phyloP scores from a whole-genome alignment of 1,140 invertebrate genomes.

The Panonychus citri region DNA sequence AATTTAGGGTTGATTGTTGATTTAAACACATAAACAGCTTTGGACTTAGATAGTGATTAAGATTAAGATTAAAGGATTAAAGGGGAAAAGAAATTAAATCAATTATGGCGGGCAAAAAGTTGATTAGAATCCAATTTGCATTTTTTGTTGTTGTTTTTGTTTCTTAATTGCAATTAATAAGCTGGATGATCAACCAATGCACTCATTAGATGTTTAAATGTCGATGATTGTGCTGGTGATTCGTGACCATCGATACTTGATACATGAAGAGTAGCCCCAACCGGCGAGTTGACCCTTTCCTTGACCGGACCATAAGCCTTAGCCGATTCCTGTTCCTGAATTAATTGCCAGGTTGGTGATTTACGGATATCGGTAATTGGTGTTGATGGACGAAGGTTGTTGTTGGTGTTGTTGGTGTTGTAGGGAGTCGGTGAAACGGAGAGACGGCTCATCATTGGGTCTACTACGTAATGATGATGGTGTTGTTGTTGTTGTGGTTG shows the following conservation, averaged over 20 bases:
- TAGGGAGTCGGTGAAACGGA: background rate
- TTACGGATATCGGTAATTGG: slow-evolving; percentile 13
- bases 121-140: too few species aligned
- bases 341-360: slow-evolving; percentile 14
- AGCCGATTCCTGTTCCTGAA: slow-evolving; percentile 6
- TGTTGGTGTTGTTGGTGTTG: slow-evolving; percentile 2
- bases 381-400: background rate
- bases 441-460: background rate
- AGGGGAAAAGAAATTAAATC: too few species aligned
- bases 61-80: too few species aligned
- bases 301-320: background rate
- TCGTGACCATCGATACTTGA: background rate
- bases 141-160: too few species aligned
- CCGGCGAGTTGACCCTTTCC: background rate
- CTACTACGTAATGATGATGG: too few species aligned
- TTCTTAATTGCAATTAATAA: too few species aligned
- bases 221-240: background rate
- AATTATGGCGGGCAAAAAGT: too few species aligned
- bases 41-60: too few species aligned
- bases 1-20: too few species aligned
- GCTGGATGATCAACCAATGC: background rate
- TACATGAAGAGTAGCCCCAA: background rate
- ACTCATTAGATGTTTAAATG: background rate
- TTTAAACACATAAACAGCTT: too few species aligned
- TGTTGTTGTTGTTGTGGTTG: too few species aligned